Evolutionary conservation across 2,888 invertebrate genomes (phyloP), one percentile per base, ranked within the genome.

Genomic region (Aspidiotus destructor): DNA sequence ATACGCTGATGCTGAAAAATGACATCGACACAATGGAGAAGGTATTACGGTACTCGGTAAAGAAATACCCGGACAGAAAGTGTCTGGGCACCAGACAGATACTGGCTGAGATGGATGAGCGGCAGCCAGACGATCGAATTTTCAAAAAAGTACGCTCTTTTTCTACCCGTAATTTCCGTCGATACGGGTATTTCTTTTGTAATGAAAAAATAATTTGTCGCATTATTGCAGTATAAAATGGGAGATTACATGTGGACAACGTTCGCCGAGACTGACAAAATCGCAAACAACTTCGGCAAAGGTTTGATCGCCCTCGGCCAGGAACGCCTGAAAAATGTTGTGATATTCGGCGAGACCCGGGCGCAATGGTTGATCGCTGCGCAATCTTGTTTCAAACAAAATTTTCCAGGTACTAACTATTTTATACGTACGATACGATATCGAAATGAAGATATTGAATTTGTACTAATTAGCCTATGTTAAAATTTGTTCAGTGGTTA

Each of bases 281-380:
- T 87, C 76, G 87, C 93, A 7, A 79, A 83, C 0, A 81, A 85
- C 73, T 88, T 98, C 78, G 91, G 92, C 61, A 85, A 86, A 69
- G 98, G 97, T 0, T 81, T 99, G 71, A 82, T 87, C 54, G 86
- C 86, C 74, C 79, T 92, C 52, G 94, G 93, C 41, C 84, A 88
- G 74, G 78, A 80, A 73, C 85, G 88, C 9, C 82, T 83, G 10
- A 80, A 84, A 71, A 91, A 89, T 77, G 83, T 98, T 73, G 93
- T 91, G 68, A 87, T 99, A 75, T 98, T 96, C 81, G 95, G 97
- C 0, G 99, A 99, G 80, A 99, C 98, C 0, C 83, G 97, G 73
- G 92, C 92, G 61, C 98, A 99, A 80, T 99, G 99, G 99, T 89
- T 98, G 86, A 82, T 97, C 62, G 89, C 94, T 0, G 95, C 96